These are phyloP conservation scores for Paralichthys olivaceus DNA, from an alignment of 2,113 vertebrate genomes.

Conservation along the genomic window DNA sequence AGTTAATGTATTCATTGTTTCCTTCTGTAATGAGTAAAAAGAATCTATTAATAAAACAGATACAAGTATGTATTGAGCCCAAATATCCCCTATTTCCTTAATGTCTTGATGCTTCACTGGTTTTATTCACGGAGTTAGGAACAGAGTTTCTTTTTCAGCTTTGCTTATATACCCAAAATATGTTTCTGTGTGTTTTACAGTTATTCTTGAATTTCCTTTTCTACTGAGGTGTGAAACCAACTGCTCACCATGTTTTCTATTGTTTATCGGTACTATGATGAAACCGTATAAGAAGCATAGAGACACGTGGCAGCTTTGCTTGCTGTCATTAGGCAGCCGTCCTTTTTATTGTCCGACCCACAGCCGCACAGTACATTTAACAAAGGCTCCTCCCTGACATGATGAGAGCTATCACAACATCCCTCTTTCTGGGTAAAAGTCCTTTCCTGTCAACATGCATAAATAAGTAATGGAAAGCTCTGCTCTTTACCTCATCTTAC, in stretches of 20 bases:
- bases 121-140: conserved; percentile 6
- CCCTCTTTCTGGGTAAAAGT: background rate
- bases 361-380: no score
- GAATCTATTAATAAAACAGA: conserved; percentile 40
- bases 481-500: no score
- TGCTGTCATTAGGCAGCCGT: background rate
- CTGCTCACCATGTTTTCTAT: conserved; percentile 33
- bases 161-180: conserved; percentile 11
- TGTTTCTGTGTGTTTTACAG: conserved; percentile 36
- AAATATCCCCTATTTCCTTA: conserved; percentile 13
- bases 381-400: no score
- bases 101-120: conserved; percentile 8
- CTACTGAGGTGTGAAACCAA: conserved; percentile 60
- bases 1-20: conserved; percentile 5
- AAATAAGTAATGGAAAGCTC: background rate
- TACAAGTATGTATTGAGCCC: background rate
- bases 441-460: background rate
- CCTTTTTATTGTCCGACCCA: no score
- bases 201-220: conserved; percentile 54
- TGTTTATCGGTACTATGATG: background rate
- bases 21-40: conserved; percentile 28
- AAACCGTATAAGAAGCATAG: background rate
- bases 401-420: no score
- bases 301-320: background rate
- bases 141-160: conserved; percentile 28